These are phyloP conservation scores for Syrrhaptes paradoxus DNA, from an alignment of 2,113 vertebrate species.

Conservation along the genomic window DNA sequence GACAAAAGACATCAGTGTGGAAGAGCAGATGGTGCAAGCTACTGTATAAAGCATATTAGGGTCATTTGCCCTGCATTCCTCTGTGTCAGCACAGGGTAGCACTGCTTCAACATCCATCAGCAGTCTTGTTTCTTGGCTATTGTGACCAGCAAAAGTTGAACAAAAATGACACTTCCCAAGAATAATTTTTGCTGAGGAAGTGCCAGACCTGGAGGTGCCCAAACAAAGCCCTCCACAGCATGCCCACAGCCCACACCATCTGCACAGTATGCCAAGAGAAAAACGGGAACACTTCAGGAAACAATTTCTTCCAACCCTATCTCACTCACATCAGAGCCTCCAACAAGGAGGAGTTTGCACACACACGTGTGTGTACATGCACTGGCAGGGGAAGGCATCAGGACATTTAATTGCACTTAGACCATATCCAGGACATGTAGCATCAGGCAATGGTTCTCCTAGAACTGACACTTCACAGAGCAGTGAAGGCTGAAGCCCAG, in stretches of 20 bases:
- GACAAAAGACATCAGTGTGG: neutral
- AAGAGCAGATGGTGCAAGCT: neutral
- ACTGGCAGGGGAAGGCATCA: neutral
- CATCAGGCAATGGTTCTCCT: neutral
- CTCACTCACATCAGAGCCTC: neutral
- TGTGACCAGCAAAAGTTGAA: neutral
- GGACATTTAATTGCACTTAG: neutral
- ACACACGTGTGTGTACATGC: rapidly evolving
- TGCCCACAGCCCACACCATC: neutral
- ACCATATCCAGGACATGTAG: neutral
- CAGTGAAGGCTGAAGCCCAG: neutral
- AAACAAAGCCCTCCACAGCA: neutral
- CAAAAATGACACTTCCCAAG: neutral
- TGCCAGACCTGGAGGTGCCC: neutral
- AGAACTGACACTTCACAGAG: neutral
- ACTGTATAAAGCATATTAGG: neutral
- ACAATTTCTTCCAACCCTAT: neutral
- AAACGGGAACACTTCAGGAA: neutral
- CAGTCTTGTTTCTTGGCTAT: neutral
- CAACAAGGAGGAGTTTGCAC: neutral
- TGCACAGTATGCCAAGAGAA: neutral
- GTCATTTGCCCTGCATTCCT: neutral
- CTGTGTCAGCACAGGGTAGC: neutral
- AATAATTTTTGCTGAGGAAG: neutral
- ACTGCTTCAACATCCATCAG: neutral